These are phyloP conservation scores for Scaptomyza caliginosa DNA, from an alignment of 2,888 invertebrate genomes.

Conservation along the genomic window DNA sequence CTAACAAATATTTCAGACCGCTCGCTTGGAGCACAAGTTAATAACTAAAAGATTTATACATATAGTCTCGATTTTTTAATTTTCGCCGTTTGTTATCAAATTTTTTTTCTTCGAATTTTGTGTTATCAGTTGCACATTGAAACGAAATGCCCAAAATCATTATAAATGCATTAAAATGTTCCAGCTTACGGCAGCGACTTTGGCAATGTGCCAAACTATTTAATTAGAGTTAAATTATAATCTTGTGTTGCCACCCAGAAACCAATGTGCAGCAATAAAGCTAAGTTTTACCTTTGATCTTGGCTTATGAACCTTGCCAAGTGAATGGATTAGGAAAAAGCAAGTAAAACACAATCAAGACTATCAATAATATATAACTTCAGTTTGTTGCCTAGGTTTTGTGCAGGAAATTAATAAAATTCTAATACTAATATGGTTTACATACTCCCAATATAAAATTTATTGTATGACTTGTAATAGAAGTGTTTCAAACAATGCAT, in stretches of 20 bases:
- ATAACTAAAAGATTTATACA: neutral
- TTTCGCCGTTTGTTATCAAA: constrained; percentile 11
- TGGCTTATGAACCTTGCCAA: neutral
- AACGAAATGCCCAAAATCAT: neutral
- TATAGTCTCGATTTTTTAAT: neutral
- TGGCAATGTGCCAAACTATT: constrained; percentile 6
- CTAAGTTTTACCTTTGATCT: neutral
- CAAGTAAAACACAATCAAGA: too few species aligned
- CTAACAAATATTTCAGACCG: too few species aligned
- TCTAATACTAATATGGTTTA: too few species aligned
- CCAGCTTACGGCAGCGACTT: neutral
- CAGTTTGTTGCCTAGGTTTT: too few species aligned
- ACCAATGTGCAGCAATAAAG: neutral
- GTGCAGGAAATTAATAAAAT: too few species aligned
- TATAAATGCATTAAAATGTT: too few species aligned
- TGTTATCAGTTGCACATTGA: constrained; percentile 5
- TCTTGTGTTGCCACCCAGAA: neutral
- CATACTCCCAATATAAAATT: too few species aligned
- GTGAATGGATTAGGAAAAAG: too few species aligned
- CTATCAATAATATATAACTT: too few species aligned
- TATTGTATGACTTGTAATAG: too few species aligned
- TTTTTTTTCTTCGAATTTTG: neutral
- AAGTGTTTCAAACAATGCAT: too few species aligned
- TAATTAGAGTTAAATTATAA: constrained; percentile 9
- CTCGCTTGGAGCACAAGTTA: neutral